phyloP scores from a whole-genome alignment of 2,113 vertebrate genomes.

The Bombycilla garrulus region DNA sequence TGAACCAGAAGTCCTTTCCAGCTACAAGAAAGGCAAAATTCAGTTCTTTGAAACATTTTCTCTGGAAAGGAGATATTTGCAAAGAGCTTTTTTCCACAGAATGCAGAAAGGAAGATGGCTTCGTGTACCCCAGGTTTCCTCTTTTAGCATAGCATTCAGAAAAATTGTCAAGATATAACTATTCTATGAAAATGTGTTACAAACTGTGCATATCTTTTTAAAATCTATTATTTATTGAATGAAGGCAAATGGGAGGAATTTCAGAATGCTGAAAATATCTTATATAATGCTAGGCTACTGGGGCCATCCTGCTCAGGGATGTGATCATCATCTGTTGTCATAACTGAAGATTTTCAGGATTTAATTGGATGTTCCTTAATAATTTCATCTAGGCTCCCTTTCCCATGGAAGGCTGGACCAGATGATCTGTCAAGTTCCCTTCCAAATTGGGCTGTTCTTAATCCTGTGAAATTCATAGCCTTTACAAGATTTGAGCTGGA shows the following conservation, averaged over 20 bases:
- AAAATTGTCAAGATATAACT: neutral
- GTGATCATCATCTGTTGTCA: neutral
- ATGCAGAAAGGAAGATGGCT: neutral
- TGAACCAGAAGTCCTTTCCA: neutral
- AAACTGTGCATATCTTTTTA: neutral
- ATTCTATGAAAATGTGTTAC: neutral
- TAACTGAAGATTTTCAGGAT: neutral
- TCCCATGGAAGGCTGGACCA: neutral
- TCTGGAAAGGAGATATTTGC: neutral
- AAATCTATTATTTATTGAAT: neutral
- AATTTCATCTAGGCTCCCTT: neutral
- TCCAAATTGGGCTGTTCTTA: neutral
- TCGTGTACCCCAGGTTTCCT: neutral
- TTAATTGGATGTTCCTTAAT: neutral
- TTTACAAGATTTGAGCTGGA: neutral
- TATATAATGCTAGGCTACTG: neutral
- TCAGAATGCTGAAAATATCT: neutral
- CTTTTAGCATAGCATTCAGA: neutral
- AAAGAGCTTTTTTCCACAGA: neutral
- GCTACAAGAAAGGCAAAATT: neutral
- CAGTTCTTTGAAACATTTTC: neutral
- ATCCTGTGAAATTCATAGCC: neutral
- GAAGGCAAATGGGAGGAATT: neutral
- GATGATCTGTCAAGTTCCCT: neutral
- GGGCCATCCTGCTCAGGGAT: neutral